Base-by-base conservation (phyloP, 2,113 vertebrate genomes). In the Lynx canadensis region DNA sequence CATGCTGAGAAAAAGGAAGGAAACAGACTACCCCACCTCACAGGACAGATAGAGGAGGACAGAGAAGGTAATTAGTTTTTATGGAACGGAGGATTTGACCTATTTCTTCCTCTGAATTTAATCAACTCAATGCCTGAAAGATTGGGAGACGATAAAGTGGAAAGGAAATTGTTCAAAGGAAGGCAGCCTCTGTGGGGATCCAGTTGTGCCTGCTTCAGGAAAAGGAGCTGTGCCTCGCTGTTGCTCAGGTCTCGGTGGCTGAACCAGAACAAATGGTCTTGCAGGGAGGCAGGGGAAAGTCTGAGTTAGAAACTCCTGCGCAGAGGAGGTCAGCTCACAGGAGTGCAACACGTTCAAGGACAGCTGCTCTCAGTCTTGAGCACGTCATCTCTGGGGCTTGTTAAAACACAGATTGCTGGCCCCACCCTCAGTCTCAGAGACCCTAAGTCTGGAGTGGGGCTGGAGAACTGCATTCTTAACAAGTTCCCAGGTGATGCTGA, bases 41-140 rank as follows among this genome's bases (percentile, higher is more conserved):
- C 52, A 65, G 79, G 38, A 50, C 45, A 74, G 52, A 82, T 31
- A 1, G 7, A 88, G 41, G 31, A 82, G 78, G 78, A 89, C 25
- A 60, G 80, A 57, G 86, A 91, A 92, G 33, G 92, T 92, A 92
- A 97, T 95, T 89, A 19, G 60, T 80, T 97, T 96, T 94, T 68
- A 83, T 86, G 68, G 63, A 90, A 90, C 63, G 90, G 68, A 94
- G 57, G 63, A 80, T 66, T 38, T 97, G 97, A 87, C 96, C 96
- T 94, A 90, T 96, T 97, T 97, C 87, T 96, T 94, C 33, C 36
- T 83, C 90, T 93, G 83, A 91, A 96, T 97, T 97, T 95, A 95
- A 97, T 97, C 94, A 98, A 97, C 89, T 95, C 86, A 76, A 7
- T 92, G 94, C 89, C 96, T 96, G 74, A 94, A 97, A 96, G 87